Conservation (phyloP, 2,888 invertebrate species). For the Saturnia japonica region DNA sequence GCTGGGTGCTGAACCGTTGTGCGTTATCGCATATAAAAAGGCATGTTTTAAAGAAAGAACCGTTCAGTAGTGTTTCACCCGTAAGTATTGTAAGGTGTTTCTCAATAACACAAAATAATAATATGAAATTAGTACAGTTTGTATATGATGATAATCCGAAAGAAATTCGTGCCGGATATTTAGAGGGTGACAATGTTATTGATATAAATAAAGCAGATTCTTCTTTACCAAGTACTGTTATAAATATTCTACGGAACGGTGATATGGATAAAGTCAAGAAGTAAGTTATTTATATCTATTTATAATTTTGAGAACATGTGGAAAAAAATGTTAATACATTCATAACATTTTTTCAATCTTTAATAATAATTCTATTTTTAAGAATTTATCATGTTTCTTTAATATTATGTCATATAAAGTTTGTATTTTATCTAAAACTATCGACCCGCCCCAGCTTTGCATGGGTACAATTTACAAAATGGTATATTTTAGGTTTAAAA, state of each 20-base stretch:
- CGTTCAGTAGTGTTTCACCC: constrained; percentile 32
- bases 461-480: no score
- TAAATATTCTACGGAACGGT: constrained; percentile 70
- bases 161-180: constrained; percentile 85
- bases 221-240: constrained; percentile 62
- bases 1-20: constrained; percentile 26
- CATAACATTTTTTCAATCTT: no score
- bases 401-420: no score
- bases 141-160: constrained; percentile 76
- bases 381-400: neutral
- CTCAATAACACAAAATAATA: constrained; percentile 51
- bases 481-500: no score
- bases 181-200: constrained; percentile 84
- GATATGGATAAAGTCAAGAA: constrained; percentile 52
- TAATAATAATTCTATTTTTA: no score
- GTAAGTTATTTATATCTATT: constrained; percentile 46
- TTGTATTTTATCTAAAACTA: no score
- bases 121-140: constrained; percentile 89
- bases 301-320: neutral
- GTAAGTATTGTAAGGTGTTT: constrained; percentile 40
- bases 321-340: no score
- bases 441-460: no score
- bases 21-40: constrained; percentile 51
- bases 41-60: constrained; percentile 36
- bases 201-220: constrained; percentile 84